phyloP scores from a whole-genome alignment of 2,888 invertebrate genomes.

The Trilocha varians region DNA sequence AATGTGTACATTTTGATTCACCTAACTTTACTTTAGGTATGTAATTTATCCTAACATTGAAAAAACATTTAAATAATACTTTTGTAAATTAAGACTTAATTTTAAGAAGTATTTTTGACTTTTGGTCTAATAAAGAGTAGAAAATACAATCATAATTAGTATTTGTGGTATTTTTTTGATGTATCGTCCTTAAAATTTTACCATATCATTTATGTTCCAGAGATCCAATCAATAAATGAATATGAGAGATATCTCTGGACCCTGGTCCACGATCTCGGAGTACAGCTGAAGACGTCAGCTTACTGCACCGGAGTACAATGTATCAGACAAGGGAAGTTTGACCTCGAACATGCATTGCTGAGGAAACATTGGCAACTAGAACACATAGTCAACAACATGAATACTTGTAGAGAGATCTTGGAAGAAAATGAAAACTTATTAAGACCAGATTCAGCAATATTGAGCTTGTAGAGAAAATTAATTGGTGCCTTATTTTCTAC shows the following conservation, averaged over 20 bases:
- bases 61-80: background rate
- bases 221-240: constrained; percentile 91
- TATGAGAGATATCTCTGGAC: constrained; percentile 82
- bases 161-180: background rate
- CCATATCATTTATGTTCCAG: constrained; percentile 50
- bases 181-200: background rate
- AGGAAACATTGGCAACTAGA: constrained; percentile 86
- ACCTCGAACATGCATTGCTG: constrained; percentile 81
- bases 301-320: constrained; percentile 86
- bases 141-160: too few relatives aligned
- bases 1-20: constrained; percentile 84
- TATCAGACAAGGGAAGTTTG: constrained; percentile 87
- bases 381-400: constrained; percentile 78
- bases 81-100: too few relatives aligned
- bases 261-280: constrained; percentile 88
- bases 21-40: constrained; percentile 90
- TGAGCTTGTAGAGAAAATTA: constrained; percentile 27
- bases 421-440: constrained; percentile 58
- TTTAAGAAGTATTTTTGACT: too few relatives aligned
- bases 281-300: constrained; percentile 84
- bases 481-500: too few relatives aligned
- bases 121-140: too few relatives aligned
- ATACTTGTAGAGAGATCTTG: constrained; percentile 67
- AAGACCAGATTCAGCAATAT: constrained; percentile 42
- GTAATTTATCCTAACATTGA: background rate